Base-by-base conservation (phyloP, 2,113 vertebrate species). In the Eira barbara region DNA sequence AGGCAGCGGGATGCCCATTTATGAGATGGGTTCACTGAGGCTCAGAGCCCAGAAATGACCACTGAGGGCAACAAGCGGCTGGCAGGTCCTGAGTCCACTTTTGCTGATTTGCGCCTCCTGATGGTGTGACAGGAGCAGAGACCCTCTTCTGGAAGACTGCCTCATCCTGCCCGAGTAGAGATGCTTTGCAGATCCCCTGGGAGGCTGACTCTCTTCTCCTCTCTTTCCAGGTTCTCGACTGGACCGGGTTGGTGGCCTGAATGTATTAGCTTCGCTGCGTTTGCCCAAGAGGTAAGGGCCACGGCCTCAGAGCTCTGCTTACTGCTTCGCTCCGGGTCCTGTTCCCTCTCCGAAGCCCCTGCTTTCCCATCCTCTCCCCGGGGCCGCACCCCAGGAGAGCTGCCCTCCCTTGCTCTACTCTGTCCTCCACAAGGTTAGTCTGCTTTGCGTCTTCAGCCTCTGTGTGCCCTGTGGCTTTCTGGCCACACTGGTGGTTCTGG, bases 241-340 rank as follows among this genome's bases (percentile, higher is more conserved):
- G 98, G 98, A 98, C 97, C 42, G 42, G 98, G 97, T 97, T 98
- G 98, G 98, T 95, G 97, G 98, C 97, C 97, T 98, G 98, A 98
- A 98, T 98, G 98, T 98, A 97, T 97, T 98, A 98, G 89, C 90
- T 97, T 97, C 29, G 81, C 98, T 97, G 91, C 14, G 93, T 98
- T 98, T 98, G 63, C 96, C 97, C 92, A 95, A 98, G 93, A 98
- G 98, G 98, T 98, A 96, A 98, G 98, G 42, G 31, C 36, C 23
- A 4, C 0, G 15, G 74, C 45, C 78, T 93, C 55, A 39, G 34
- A 25, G n/a, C n/a, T 76, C 36, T 79, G 59, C 57, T 36, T 45
- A 7, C n/a, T 39, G 14, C 78, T 71, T 3, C 34, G 59, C 29
- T 67, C 11, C 0, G 11, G 67, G 57, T 71, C 36, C 71, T 31